Evolutionary conservation across 2,113 vertebrate genomes (phyloP), one percentile per base, ranked within the genome.

Genomic region (Entelurus aequoreus): DNA sequence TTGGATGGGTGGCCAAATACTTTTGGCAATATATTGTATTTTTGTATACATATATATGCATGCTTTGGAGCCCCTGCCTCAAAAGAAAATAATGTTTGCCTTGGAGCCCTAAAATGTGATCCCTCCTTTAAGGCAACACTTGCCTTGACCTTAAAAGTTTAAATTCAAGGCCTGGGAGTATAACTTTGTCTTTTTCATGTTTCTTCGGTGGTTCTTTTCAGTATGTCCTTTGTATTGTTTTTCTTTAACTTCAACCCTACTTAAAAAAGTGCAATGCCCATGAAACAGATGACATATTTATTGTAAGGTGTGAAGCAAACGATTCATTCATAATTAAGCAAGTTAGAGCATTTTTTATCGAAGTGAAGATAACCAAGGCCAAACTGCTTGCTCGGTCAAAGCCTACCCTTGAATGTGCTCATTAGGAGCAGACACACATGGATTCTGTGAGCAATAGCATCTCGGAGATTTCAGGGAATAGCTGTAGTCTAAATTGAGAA

Each of bases 391-490:
- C 48, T 6, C 15, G 14, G 48, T 13, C 14, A 55, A 9, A 15
- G 6, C 4, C 14, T n/a, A 16, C 10, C 46, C 9, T 68, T 65
- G 48, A 57, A 44, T 13, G 28, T 38, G 66, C 54, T 68, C 62
- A 5, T 59, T 57, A 12, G 51, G 19, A 61, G 21, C 44, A 40
- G 21, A 54, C 42, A 8, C 52, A 54, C 54, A 66, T 21, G 9
- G 38, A 42, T 57, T 44, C 9, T 36, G 47, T 54, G 47, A 67
- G 16, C 65, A 50, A 53, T 79, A 63, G 62, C 66, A 48, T 74
- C 54, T 55, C 1, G 7, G 40, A 16, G 57, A 60, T 58, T 73
- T 56, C 37, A 16, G 65, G n/a, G 49, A 52, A 66, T 28, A 38
- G 28, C 21, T 53, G 47, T 10, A 21, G 37, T 44, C 15, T 15